Percentiles rank a stretch among this genome's conserved stretches.
Conservation (phyloP, 2,113 vertebrate species). For the Brienomyrus brachyistius region DNA sequence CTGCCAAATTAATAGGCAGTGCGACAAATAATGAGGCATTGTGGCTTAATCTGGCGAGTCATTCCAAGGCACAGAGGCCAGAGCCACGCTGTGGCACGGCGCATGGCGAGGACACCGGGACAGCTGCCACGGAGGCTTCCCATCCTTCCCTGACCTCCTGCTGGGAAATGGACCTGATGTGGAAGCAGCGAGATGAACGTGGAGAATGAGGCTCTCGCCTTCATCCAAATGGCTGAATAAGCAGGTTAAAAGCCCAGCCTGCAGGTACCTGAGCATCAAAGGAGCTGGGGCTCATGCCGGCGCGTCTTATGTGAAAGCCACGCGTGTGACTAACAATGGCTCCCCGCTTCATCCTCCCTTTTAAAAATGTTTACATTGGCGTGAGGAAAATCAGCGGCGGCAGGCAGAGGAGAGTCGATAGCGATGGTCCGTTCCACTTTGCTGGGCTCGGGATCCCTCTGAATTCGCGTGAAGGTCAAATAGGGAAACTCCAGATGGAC, state of each 20-base stretch:
- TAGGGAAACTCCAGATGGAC: not conserved
- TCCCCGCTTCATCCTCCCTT: not conserved
- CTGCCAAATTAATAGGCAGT: conserved; percentile 4
- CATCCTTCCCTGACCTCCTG: not conserved
- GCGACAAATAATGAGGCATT: conserved; percentile 9
- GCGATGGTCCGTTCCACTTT: not conserved
- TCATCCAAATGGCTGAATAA: not conserved
- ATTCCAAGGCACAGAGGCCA: not conserved
- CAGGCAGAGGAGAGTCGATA: not conserved
- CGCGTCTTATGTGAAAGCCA: conserved; percentile 25
- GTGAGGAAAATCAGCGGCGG: not conserved
- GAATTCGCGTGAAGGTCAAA: not conserved
- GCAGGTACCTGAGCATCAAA: conserved; percentile 60
- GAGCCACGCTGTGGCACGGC: not conserved
- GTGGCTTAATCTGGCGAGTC: not conserved
- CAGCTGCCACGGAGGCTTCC: not conserved
- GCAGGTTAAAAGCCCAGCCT: conserved; percentile 51
- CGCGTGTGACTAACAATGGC: conserved; percentile 21
- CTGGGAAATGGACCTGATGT: not conserved
- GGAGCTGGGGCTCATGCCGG: conserved; percentile 9
- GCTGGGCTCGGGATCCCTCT: not conserved
- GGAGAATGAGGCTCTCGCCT: not conserved
- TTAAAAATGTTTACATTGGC: not conserved
- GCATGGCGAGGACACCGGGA: not conserved
- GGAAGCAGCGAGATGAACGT: not conserved